Percentiles rank a stretch among this genome's conserved stretches.
These are phyloP conservation scores for Sylvicapra grimmia DNA, from an alignment of 2,113 vertebrate species.

Conservation along the genomic window DNA sequence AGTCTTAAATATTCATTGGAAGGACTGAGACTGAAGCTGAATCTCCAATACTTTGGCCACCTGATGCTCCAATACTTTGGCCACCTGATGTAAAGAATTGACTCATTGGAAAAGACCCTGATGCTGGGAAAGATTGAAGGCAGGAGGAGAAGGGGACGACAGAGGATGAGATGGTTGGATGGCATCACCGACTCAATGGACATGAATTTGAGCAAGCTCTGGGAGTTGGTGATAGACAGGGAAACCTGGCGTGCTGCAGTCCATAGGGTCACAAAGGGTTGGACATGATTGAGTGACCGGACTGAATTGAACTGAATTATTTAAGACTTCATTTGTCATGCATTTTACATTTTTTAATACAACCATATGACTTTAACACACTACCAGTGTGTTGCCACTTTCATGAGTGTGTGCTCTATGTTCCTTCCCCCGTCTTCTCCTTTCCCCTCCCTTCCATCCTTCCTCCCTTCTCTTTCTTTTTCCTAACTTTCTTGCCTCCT, in stretches of 20 bases:
- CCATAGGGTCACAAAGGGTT: not conserved
- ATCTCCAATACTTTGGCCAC: not conserved
- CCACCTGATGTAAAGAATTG: not conserved
- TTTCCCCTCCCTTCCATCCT: not conserved
- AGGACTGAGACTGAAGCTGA: not conserved
- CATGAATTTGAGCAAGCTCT: not conserved
- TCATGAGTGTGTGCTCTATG: not conserved
- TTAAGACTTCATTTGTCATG: not conserved
- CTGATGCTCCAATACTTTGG: not conserved
- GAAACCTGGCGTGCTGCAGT: not conserved
- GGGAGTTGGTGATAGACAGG: not conserved
- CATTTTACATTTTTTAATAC: not conserved
- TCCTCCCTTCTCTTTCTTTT: not conserved
- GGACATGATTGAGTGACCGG: not conserved
- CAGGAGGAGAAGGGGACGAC: accelerated
- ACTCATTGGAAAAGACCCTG: not conserved
- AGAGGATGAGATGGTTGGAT: not conserved
- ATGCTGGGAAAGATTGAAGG: not conserved
- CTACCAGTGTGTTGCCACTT: not conserved
- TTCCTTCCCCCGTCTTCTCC: too few species aligned
- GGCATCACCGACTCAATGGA: not conserved
- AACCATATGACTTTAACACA: not conserved
- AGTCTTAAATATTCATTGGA: not conserved
- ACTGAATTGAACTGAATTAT: not conserved
- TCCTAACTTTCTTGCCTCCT: not conserved